Conservation (phyloP, 2,888 invertebrate genomes). For the Leptopilina drosophilae region DNA sequence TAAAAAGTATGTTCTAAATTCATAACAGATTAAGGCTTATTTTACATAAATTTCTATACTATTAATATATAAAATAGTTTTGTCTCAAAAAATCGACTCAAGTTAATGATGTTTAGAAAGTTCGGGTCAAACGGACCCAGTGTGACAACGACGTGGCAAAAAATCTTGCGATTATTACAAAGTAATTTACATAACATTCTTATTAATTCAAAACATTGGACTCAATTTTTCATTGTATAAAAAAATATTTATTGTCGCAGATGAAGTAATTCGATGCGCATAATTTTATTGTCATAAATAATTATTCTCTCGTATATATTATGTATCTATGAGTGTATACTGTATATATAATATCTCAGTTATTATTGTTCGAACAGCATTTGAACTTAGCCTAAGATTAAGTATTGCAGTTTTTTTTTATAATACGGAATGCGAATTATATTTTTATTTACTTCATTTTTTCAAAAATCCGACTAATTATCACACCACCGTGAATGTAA, state of each 20-base stretch:
- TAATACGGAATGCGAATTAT: constrained; percentile 54
- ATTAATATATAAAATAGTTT: too few species aligned
- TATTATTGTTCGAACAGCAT: constrained; percentile 78
- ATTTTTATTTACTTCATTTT: neutral
- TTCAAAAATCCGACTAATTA: constrained; percentile 49
- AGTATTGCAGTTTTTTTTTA: constrained; percentile 56
- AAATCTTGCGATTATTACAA: too few species aligned
- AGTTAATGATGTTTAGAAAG: too few species aligned
- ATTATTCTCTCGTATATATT: constrained; percentile 58
- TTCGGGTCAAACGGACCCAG: too few species aligned
- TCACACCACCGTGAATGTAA: constrained; percentile 65
- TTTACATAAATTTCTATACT: too few species aligned
- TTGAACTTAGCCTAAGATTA: constrained; percentile 73
- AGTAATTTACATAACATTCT: too few species aligned
- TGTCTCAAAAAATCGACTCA: too few species aligned
- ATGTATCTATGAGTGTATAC: constrained; percentile 51
- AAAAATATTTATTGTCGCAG: neutral
- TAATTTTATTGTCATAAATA: constrained; percentile 58
- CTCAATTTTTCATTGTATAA: too few species aligned
- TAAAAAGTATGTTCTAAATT: too few species aligned
- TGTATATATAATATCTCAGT: constrained; percentile 69
- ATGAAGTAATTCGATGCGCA: constrained; percentile 13
- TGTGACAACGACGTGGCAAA: too few species aligned
- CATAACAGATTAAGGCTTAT: too few species aligned
- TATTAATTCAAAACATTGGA: neutral